A percentile compares a stretch with the other conserved stretches of the same genome.
These are phyloP conservation scores for Peucedramus taeniatus DNA, from an alignment of 2,113 vertebrate species.

Conservation along the genomic window DNA sequence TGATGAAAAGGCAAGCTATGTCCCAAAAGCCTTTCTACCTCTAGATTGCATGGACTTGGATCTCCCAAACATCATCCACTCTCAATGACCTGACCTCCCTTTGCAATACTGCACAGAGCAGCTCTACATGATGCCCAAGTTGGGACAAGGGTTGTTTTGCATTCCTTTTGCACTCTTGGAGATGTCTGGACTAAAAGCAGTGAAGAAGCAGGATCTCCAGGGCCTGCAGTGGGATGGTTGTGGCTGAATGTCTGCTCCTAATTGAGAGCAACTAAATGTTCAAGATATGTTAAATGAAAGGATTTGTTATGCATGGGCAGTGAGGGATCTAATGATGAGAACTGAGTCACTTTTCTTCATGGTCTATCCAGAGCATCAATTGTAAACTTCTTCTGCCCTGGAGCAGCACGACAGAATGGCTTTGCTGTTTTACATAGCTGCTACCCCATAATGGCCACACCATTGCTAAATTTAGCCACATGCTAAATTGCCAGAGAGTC, in stretches of 20 bases:
- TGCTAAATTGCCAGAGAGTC: not conserved
- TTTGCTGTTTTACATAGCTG: not conserved
- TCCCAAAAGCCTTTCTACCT: not conserved
- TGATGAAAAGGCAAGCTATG: not conserved
- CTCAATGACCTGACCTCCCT: not conserved
- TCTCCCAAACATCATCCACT: not conserved
- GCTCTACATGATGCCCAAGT: not conserved
- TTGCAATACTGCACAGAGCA: not conserved
- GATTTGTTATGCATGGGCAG: not conserved
- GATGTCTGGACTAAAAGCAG: not conserved
- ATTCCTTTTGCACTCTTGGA: not conserved
- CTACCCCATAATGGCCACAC: not conserved
- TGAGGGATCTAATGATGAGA: not conserved
- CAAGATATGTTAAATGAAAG: not conserved
- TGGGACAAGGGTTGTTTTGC: not conserved
- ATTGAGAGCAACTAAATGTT: not conserved
- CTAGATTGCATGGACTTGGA: not conserved
- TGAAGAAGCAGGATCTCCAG: not conserved
- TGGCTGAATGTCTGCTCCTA: not conserved
- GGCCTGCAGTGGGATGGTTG: not conserved
- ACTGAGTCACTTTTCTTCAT: not conserved
- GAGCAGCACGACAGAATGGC: not conserved
- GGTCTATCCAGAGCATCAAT: not conserved
- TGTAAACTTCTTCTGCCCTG: slow-evolving; percentile 1
- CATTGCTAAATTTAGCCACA: not conserved